These are phyloP conservation scores for Acanthurus tractus DNA, from an alignment of 2,797 vertebrate genomes.

Conservation along the genomic window DNA sequence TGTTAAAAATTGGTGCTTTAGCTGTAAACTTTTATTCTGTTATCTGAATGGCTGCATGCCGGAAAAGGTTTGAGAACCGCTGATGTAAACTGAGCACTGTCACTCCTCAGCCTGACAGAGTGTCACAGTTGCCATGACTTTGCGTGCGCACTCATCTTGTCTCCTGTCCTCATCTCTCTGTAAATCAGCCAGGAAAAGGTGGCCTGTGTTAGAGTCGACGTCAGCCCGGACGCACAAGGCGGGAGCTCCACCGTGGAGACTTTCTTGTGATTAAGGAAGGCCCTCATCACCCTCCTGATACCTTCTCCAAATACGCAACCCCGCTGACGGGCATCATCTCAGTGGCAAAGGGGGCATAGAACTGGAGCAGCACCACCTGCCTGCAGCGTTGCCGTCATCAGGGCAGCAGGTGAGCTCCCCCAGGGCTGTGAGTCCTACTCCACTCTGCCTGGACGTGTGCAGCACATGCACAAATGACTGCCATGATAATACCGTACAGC, in stretches of 20 bases:
- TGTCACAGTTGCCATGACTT: slow-evolving; percentile 10
- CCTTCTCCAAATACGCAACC: slow-evolving; percentile 38
- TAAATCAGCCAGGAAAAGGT: slow-evolving; percentile 92
- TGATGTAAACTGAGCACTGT: background rate
- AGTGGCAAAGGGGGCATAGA: slow-evolving; percentile 33
- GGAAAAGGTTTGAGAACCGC: too few relatives aligned
- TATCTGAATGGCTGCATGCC: too few relatives aligned
- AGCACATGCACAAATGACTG: slow-evolving; percentile 29
- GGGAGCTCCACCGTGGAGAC: slow-evolving; percentile 90
- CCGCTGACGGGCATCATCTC: slow-evolving; percentile 25
- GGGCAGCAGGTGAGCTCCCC: slow-evolving; percentile 35
- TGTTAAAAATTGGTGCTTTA: too few relatives aligned
- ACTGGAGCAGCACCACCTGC: slow-evolving; percentile 50
- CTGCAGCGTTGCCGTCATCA: slow-evolving; percentile 25
- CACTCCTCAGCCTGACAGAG: slow-evolving; percentile 9
- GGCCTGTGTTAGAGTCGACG: slow-evolving; percentile 90
- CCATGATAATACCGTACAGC: slow-evolving; percentile 25
- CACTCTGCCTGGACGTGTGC: slow-evolving; percentile 26
- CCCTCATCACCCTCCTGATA: background rate
- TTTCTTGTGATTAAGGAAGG: slow-evolving; percentile 86
- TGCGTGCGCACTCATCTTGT: slow-evolving; percentile 4
- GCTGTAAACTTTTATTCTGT: too few relatives aligned
- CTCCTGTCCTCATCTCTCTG: slow-evolving; percentile 32
- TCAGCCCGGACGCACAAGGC: slow-evolving; percentile 87
- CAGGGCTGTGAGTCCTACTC: slow-evolving; percentile 29